Evolutionary conservation across 2,113 vertebrate species (phyloP), one percentile per base, ranked within the genome.

Genomic region (Riparia riparia): DNA sequence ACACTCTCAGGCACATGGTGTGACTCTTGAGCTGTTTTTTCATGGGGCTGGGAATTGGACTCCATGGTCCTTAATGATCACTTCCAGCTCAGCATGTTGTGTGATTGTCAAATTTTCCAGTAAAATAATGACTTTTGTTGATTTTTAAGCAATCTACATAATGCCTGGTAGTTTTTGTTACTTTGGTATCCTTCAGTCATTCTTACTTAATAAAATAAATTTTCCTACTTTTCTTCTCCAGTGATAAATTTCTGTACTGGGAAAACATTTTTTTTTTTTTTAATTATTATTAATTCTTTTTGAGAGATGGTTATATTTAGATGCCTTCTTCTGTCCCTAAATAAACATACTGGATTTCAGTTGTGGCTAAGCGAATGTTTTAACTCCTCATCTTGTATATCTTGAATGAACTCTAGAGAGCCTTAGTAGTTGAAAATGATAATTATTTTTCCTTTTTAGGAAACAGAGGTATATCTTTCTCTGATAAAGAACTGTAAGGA

Each of bases 1-100:
- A 6, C 1, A 1, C 32, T 45, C 11, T 77, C 31, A 21, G 26
- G 6, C 12, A 31, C 31, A 4, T 10, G 7, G 4, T 51, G 45
- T 11, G 45, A 25, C 7, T 68, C 26, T 26, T 44, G 39, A 17
- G 32, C 3, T 69, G 32, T 37, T 69, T 66, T 60, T 60, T 31
- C 32, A 31, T 17, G 22, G 37, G 37, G 17, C 21, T 34, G 7
- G 39, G 32, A 32, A 37, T 19, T 78, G 39, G 37, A 32, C 11
- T 53, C 12, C 2, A 6, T 32, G 14, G 16, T 51, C 26, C 14
- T 51, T 17, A 37, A 3, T 37, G 45, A 22, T 44, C 26, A 7
- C 17, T 45, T 69, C 54, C 3, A 26, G 32, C 32, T 60, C 17
- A 32, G 7, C 6, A 6, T 28, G 6, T 51, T 69, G 7, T 22